Base-by-base conservation (phyloP, 2,888 invertebrate species). In the Trisateles emortualis region DNA sequence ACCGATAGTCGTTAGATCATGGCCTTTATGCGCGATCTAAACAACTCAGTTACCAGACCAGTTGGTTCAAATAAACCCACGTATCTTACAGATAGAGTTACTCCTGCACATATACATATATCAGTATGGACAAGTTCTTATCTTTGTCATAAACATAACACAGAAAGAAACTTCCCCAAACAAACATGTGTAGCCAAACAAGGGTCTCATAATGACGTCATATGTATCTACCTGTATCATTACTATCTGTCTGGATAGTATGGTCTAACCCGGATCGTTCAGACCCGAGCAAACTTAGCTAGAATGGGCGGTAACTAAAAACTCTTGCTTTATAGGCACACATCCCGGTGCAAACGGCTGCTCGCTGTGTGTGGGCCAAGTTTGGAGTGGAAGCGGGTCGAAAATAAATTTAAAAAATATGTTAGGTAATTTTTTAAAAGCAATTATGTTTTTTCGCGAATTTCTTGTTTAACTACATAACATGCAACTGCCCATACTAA, bases 251-350 rank as follows among this genome's bases (percentile, higher is more conserved):
- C 59, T 59, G 58, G 53, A 52, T 67, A 43, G 61, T 40, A 39
- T 67, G 68, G 57, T 67, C 63, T 60, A 68, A 70, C 68, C 57
- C 56, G 59, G 50, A 33, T 52, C 58, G 62, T 67, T 72, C 52
- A 59, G 62, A 70, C 74, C 76, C 68, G 58, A 56, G 73, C 49
- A 54, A 80, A 76, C 70, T 76, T 71, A 70, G 67, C 60, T 56
- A 59, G 68, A 75, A 79, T 76, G 76, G 74, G 59, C 59, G 71
- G 78, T 74, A 79, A 80, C 81, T 84, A 84, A 86, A 83, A 83
- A 83, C 82, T 78, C 77, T 64, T 52, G 64, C 75, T 80, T 78
- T 79, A 81, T 76, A 74, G 68, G 59, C 61, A 76, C 57, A 59
- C 72, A 68, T 79, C 67, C 64, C 68, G 64, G 72, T 70, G 64